Percentiles rank a stretch among this genome's conserved stretches.
Conservation (phyloP, 2,113 vertebrate species). For the Heterochromis multidens region DNA sequence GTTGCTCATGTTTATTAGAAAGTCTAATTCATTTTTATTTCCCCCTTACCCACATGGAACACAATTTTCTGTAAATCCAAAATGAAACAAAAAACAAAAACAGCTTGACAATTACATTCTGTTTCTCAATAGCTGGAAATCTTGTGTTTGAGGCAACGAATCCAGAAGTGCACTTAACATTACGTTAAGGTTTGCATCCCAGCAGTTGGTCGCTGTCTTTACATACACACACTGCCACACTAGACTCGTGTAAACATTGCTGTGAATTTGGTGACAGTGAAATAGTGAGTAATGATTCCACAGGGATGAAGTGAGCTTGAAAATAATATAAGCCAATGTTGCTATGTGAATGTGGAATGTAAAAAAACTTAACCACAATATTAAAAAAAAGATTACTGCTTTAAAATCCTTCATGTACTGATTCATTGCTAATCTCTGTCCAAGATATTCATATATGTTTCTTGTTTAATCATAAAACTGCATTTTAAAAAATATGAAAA, state of each 20-base stretch:
- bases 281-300: conserved; percentile 37
- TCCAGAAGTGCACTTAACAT: conserved; percentile 67
- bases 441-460: conserved; percentile 68
- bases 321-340: conserved; percentile 6
- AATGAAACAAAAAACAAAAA: conserved; percentile 51
- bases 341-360: conserved; percentile 43
- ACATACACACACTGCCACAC: conserved; percentile 16
- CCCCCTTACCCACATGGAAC: conserved; percentile 46
- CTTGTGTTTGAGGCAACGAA: conserved; percentile 44
- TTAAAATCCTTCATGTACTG: conserved; percentile 36
- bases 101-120: conserved; percentile 70
- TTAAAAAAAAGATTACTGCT: conserved; percentile 8
- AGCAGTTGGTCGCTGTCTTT: conserved; percentile 18
- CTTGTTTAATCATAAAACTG: conserved; percentile 47
- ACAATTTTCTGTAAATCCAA: conserved; percentile 60
- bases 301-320: conserved; percentile 18
- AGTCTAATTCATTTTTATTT: conserved; percentile 74
- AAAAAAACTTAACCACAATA: conserved; percentile 15
- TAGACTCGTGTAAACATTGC: conserved; percentile 38
- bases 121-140: conserved; percentile 49
- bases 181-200: conserved; percentile 18
- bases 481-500: conserved; percentile 32
- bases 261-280: conserved; percentile 17
- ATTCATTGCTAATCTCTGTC: conserved; percentile 35
- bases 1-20: conserved; percentile 70